Percentiles rank a stretch among this genome's conserved stretches.
Evolutionary conservation across 2,797 vertebrate genomes (phyloP).

Genomic region (Melanotaenia pygmaea): DNA sequence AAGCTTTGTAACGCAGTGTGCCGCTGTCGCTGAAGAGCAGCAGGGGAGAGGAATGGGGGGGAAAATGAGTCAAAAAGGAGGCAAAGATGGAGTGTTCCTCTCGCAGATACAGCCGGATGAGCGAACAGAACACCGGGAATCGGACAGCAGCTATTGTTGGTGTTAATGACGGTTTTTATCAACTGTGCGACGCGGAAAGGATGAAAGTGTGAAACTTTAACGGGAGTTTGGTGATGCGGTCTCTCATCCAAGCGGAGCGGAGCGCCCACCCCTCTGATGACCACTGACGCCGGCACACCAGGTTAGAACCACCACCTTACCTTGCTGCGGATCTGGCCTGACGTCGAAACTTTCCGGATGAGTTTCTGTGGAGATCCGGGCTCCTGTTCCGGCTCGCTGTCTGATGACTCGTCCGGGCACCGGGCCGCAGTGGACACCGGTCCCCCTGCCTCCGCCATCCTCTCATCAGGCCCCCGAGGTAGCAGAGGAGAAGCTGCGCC

Average conservation of each 20-base stretch:
- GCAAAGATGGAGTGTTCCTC: neutral
- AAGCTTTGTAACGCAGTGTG: too few species aligned
- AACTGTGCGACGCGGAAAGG: fast-evolving
- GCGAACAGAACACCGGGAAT: fast-evolving
- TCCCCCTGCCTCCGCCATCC: conserved; percentile 84
- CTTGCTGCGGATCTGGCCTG: conserved; percentile 96
- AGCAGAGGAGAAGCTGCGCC: conserved; percentile 71
- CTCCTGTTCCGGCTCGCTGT: conserved; percentile 95
- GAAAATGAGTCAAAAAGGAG: neutral
- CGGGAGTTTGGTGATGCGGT: neutral
- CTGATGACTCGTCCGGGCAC: conserved; percentile 91
- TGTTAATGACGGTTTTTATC: neutral
- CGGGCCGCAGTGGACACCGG: conserved; percentile 79
- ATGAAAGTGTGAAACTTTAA: neutral
- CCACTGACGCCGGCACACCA: neutral
- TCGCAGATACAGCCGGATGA: neutral
- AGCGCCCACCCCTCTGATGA: conserved; percentile 40
- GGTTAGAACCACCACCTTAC: conserved; percentile 67
- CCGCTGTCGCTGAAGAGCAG: neutral
- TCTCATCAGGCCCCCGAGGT: conserved; percentile 62
- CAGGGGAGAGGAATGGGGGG: neutral
- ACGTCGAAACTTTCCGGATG: conserved; percentile 95
- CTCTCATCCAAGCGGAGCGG: neutral
- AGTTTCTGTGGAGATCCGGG: conserved; percentile 93
- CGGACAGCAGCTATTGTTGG: fast-evolving